Base-by-base conservation (phyloP, 2,113 vertebrate species). In the Neodon shergylaensis region DNA sequence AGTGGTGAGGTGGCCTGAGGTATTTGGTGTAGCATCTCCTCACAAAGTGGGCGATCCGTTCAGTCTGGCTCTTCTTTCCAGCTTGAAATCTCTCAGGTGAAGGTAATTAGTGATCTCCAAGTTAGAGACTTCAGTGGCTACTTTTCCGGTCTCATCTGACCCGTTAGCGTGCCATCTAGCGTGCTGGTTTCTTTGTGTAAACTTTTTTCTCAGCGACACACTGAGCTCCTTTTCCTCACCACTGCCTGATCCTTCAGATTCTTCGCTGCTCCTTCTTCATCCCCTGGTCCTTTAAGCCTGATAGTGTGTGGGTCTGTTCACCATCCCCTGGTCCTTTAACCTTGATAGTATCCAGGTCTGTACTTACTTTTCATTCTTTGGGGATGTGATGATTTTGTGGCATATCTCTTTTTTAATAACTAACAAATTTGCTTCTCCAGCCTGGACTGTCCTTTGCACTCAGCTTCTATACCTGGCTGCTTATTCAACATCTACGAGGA, bases 51-150 rank as follows among this genome's bases (percentile, higher is more conserved):
- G 26, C 8, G 7, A 28, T 31, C 52, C 8, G 6, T n/a, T 93
- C 4, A 33, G 4, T 47, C 74, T 66, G 16, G 1, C 1, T 12
- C 13, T 3, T 47, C 1, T 7, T 7, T 11, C 9, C 17, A 31
- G 42, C 28, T 42, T 12, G 42, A 66, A 82, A 44, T 36, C 12
- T 31, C 14, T 93, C 79, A 81, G 44, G 47, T 74, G 28, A 63
- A 83, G 61, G 52, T 93, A 52, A 78, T 7, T 14, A n/a, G 19
- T 89, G 61, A 89, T 66, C 42, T 86, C 42, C 14, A 44, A 81
- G 47, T 82, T 63, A 13, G 39, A 31, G n/a, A 74, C 39, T 77
- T 12, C 49, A 16, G 0, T 54, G 63, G 13, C 7, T n/a, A 6
- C 33, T 81, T 79, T 68, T 52, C 47, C 2, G 3, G 61, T 82